A percentile compares a stretch with the other conserved stretches of the same genome.
Conservation (phyloP, 2,113 vertebrate genomes). For the Poecile atricapillus region DNA sequence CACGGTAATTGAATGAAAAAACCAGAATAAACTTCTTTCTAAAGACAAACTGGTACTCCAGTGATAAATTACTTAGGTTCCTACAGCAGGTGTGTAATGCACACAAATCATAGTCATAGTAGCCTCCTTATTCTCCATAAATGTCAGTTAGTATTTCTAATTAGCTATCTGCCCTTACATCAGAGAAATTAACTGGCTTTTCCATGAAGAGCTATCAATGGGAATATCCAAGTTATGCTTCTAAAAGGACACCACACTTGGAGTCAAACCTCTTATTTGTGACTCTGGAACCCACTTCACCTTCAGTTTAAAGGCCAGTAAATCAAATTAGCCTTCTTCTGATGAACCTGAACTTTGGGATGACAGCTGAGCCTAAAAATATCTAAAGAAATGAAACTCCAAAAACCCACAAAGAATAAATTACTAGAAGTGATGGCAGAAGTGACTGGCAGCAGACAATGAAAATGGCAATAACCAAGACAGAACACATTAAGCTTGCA, state of each 20-base stretch:
- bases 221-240: background rate
- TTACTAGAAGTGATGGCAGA: background rate
- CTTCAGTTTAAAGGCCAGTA: background rate
- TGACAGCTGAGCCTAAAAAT: background rate
- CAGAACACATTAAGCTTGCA: background rate
- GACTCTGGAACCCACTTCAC: background rate
- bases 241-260: background rate
- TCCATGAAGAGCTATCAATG: background rate
- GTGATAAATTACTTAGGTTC: background rate
- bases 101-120: background rate
- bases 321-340: background rate
- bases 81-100: background rate
- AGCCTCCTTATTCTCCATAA: background rate
- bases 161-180: background rate
- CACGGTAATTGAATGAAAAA: constrained; percentile 32
- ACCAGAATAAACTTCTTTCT: background rate
- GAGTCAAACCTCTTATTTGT: background rate
- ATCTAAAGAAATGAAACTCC: background rate
- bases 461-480: background rate
- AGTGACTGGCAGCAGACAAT: background rate
- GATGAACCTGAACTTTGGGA: background rate
- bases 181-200: background rate
- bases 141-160: background rate
- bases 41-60: background rate
- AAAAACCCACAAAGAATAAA: background rate